A percentile compares a stretch with the other conserved stretches of the same genome.
phyloP scores from a whole-genome alignment of 1,140 invertebrate genomes.

The Platorchestia sp. region DNA sequence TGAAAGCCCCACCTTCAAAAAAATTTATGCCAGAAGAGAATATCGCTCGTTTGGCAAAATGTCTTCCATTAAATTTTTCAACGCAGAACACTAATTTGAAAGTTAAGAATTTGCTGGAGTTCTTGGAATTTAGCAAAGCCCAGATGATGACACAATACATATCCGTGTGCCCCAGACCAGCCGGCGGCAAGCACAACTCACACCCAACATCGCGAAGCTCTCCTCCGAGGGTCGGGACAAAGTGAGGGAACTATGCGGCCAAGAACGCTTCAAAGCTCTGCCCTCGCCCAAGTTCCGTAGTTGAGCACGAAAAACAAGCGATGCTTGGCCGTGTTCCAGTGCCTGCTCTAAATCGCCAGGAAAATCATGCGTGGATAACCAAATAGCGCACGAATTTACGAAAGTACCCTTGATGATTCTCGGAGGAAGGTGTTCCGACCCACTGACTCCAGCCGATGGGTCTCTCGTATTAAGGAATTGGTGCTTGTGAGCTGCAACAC shows the following conservation, averaged over 20 bases:
- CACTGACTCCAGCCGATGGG: conserved; percentile 23
- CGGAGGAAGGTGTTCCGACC: neutral
- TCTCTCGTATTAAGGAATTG: conserved; percentile 18
- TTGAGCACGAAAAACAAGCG: conserved; percentile 16
- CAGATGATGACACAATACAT: neutral
- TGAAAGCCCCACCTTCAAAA: too few species aligned
- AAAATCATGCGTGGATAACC: conserved; percentile 35
- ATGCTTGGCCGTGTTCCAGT: conserved; percentile 20
- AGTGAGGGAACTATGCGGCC: neutral
- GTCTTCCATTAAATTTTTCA: neutral
- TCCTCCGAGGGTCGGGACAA: neutral
- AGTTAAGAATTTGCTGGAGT: neutral
- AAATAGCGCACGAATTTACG: conserved; percentile 39
- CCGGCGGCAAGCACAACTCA: neutral
- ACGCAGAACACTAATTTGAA: neutral
- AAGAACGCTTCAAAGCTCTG: neutral
- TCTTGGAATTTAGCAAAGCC: neutral
- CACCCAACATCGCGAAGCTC: neutral
- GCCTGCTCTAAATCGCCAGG: neutral
- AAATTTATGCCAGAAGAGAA: too few species aligned
- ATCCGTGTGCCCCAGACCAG: neutral
- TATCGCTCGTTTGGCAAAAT: neutral
- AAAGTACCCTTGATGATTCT: conserved; percentile 2
- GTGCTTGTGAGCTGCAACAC: neutral
- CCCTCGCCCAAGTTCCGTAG: neutral